A percentile compares a stretch with the other conserved stretches of the same genome.
Evolutionary conservation across 2,113 vertebrate species (phyloP).

Genomic region (Urocolius indicus): DNA sequence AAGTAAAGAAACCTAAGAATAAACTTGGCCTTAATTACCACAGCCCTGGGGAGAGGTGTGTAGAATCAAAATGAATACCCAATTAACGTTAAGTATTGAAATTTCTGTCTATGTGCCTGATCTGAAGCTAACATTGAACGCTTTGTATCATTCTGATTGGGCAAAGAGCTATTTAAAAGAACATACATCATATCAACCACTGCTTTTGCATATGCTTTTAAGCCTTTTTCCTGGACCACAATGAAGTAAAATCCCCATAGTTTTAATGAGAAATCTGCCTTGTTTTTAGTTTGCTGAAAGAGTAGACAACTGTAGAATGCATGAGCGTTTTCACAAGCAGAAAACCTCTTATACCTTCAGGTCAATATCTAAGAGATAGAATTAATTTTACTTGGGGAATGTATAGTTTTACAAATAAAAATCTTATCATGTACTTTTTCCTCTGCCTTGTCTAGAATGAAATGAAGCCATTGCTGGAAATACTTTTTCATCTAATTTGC

Average conservation of each 20-base stretch:
- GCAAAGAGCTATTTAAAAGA: background rate
- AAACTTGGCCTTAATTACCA: background rate
- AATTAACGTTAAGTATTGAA: background rate
- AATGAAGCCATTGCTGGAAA: background rate
- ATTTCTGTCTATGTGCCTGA: background rate
- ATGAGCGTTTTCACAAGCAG: background rate
- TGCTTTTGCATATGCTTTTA: background rate
- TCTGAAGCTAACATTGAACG: background rate
- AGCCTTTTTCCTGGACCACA: background rate
- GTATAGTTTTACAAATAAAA: background rate
- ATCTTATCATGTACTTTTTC: background rate
- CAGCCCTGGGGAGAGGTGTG: background rate
- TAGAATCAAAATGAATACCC: background rate
- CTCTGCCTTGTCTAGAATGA: background rate
- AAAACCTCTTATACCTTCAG: background rate
- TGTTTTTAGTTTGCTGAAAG: background rate
- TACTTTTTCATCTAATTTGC: background rate
- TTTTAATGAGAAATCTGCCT: background rate
- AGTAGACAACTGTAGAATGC: background rate
- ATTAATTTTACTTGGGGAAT: background rate
- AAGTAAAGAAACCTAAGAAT: background rate
- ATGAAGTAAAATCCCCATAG: background rate
- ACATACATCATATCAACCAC: background rate
- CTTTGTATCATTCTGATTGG: background rate
- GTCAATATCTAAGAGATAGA: background rate